Percentiles rank a stretch among this genome's conserved stretches.
Conservation (phyloP, 2,888 invertebrate genomes). For the Chloroclysta siterata region DNA sequence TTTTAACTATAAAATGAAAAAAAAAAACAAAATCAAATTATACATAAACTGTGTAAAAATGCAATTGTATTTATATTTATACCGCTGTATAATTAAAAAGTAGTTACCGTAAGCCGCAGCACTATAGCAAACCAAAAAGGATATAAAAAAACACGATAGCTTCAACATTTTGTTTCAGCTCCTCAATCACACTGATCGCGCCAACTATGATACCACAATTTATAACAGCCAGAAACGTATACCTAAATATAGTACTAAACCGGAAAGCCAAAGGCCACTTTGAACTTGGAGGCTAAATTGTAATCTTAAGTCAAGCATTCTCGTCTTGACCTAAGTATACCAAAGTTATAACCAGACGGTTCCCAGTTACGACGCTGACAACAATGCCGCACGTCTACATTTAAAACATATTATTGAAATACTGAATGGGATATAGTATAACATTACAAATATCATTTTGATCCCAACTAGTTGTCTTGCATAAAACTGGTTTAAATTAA, state of each 20-base stretch:
- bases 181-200: slow-evolving; percentile 3
- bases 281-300: slow-evolving; percentile 13
- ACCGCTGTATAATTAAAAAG: background rate
- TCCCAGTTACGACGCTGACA: too few species aligned
- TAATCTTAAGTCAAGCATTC: background rate
- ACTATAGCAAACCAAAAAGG: slow-evolving; percentile 11
- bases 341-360: background rate
- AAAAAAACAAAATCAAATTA: too few species aligned
- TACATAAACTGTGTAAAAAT: too few species aligned
- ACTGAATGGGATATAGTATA: too few species aligned
- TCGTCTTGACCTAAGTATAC: background rate
- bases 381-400: too few species aligned
- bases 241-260: slow-evolving; percentile 2
- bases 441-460: too few species aligned
- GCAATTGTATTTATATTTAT: background rate
- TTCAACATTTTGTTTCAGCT: slow-evolving; percentile 23
- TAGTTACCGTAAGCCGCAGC: slow-evolving; percentile 22
- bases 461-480: too few species aligned
- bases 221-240: slow-evolving; percentile 9
- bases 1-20: too few species aligned
- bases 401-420: too few species aligned
- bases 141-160: slow-evolving; percentile 15
- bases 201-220: slow-evolving; percentile 1
- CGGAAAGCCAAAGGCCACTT: slow-evolving; percentile 12
- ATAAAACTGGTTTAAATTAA: too few species aligned